phyloP scores from a whole-genome alignment of 2,888 invertebrate genomes.

The Drosophila robusta region DNA sequence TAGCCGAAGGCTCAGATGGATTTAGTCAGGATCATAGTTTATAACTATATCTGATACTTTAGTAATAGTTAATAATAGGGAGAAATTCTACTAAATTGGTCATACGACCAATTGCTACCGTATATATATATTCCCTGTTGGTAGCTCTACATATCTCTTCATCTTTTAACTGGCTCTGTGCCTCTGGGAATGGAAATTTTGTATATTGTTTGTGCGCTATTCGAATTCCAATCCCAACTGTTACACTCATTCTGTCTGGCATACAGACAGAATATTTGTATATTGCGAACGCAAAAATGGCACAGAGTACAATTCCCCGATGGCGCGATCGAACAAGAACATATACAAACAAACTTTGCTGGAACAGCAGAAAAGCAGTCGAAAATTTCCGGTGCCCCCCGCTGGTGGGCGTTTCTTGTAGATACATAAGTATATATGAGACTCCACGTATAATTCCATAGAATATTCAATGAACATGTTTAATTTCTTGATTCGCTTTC shows the following conservation, averaged over 20 bases:
- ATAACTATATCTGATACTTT: too few relatives aligned
- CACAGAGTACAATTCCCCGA: constrained; percentile 40
- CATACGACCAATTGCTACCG: too few relatives aligned
- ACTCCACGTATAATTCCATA: constrained; percentile 53
- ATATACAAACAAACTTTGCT: constrained; percentile 50
- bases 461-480: constrained; percentile 48
- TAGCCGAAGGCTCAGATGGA: too few relatives aligned
- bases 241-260: constrained; percentile 16
- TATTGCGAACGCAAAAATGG: constrained; percentile 20
- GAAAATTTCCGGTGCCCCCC: constrained; percentile 21
- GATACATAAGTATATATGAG: constrained; percentile 2
- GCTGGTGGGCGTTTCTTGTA: constrained; percentile 59
- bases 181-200: constrained; percentile 8
- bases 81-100: background rate
- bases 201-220: background rate
- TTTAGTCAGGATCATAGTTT: too few relatives aligned
- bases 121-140: background rate
- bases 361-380: constrained; percentile 45
- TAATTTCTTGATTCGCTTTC: constrained; percentile 30
- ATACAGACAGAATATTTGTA: constrained; percentile 23
- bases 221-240: constrained; percentile 18
- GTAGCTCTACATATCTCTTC: background rate
- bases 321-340: constrained; percentile 34
- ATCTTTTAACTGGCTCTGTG: background rate
- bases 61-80: background rate